Base-by-base conservation (phyloP, 1,140 invertebrate genomes). In the Aricia agestis region DNA sequence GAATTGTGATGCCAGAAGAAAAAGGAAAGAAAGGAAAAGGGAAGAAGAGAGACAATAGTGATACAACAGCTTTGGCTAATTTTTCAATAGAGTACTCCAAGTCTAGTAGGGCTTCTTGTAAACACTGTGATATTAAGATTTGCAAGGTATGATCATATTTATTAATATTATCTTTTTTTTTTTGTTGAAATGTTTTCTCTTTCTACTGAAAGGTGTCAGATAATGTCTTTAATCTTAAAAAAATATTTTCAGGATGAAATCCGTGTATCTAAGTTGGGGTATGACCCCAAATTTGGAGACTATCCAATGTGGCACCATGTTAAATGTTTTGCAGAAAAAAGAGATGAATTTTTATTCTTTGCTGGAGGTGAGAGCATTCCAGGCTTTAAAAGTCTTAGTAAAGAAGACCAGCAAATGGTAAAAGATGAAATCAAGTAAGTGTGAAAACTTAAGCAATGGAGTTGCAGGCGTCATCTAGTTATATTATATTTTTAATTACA, bases 71-170 rank as follows among this genome's bases (percentile, higher is more conserved):
- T 18, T 78, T 94, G 6, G 93, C 93, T 74, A 96, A 98, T 86
- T 98, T 95, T 82, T 90, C 82, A 45, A 93, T 97, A 11, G 97
- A 99, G 82, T 98, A 99, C 92, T 95, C 98, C 0, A 98, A 98
- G 87, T 97, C 97, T 6, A 95, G 94, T 70, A 92, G 95, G 72
- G 95, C 97, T 57, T 93, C 90, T 25, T 99, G 98, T 81, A 93
- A 94, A 77, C 96, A 95, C 0, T 99, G 98, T 92, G 95, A 97
- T 77, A 94, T 95, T 72, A 97, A 96, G 82, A 99, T 99, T 81
- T 90, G 94, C 25, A 98, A 97, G 93, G 95, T 92, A 82, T 13
- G 11, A 52, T 15, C 7, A 4, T 52, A 11, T 78, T 25, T 59
- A 45, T 68, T 42, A n/a, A 42, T 61, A 66, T 67, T 67, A 63